A percentile compares a stretch with the other conserved stretches of the same genome.
Evolutionary conservation across 2,113 vertebrate genomes (phyloP).

Genomic region (Ciconia boyciana): DNA sequence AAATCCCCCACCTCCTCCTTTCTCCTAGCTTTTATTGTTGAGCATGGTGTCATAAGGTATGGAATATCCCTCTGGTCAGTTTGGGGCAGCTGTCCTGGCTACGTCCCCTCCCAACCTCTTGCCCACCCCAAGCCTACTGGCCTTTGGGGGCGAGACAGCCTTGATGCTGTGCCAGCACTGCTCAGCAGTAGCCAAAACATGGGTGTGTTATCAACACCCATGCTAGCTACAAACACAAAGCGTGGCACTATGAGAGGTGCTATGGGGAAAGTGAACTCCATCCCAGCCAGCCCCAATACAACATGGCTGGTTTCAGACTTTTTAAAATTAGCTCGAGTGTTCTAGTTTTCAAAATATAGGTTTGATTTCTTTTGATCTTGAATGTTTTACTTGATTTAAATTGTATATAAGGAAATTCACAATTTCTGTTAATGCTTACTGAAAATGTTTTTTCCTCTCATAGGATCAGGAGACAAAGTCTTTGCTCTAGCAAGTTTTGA

Average conservation of each 20-base stretch:
- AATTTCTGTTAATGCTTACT: not conserved
- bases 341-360: not conserved
- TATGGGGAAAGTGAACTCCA: not conserved
- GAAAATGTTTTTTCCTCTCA: slow-evolving; percentile 22
- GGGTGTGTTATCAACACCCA: rapidly evolving
- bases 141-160: not conserved
- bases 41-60: not conserved
- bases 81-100: not conserved
- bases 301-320: not conserved
- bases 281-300: not conserved
- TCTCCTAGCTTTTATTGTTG: not conserved
- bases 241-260: not conserved
- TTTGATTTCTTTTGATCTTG: not conserved
- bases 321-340: not conserved
- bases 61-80: not conserved
- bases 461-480: slow-evolving; percentile 96
- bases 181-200: not conserved
- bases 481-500: slow-evolving; percentile 93
- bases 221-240: not conserved
- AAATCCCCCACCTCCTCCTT: not conserved
- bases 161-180: not conserved
- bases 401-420: not conserved
- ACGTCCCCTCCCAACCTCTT: not conserved
- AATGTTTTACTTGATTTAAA: not conserved
- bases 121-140: not conserved